Percentiles rank a stretch among this genome's conserved stretches.
Conservation (phyloP, 2,113 vertebrate genomes). For the Menidia beryllina region DNA sequence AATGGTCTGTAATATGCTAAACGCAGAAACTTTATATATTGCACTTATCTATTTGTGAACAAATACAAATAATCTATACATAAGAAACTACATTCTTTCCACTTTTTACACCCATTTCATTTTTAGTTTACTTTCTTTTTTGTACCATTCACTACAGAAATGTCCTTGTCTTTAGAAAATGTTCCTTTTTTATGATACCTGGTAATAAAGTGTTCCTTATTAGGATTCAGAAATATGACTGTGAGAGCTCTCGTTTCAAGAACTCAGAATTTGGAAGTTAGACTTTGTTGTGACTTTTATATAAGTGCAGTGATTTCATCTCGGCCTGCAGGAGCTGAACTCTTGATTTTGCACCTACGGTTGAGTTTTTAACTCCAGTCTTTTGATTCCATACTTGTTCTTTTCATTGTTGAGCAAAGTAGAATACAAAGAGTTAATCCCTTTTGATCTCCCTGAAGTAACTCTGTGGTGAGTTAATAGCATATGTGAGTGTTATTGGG, state of each 20-base stretch:
- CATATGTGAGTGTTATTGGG: conserved; percentile 76
- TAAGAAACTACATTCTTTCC: no score
- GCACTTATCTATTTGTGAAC: no score
- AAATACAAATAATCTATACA: no score
- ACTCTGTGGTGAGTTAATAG: conserved; percentile 73
- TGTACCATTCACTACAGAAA: no score
- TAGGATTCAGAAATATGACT: background rate
- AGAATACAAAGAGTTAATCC: conserved; percentile 54
- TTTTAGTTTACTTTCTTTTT: no score
- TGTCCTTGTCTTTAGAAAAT: no score
- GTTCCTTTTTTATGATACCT: no score
- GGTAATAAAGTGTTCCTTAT: no score
- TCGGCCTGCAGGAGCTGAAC: conserved; percentile 19
- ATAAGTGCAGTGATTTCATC: conserved; percentile 41
- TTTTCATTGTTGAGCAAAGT: conserved; percentile 39
- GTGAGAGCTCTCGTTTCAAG: background rate
- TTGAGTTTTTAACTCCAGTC: conserved; percentile 33
- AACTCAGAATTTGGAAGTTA: background rate
- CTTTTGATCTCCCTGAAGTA: conserved; percentile 54
- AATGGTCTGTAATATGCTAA: background rate
- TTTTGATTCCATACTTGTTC: conserved; percentile 4
- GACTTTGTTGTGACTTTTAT: conserved; percentile 34
- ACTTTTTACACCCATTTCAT: no score
- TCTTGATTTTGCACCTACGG: conserved; percentile 39
- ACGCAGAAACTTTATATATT: no score